A percentile compares a stretch with the other conserved stretches of the same genome.
Conservation (phyloP, 1,140 invertebrate genomes). For the Dysdera silvatica region DNA sequence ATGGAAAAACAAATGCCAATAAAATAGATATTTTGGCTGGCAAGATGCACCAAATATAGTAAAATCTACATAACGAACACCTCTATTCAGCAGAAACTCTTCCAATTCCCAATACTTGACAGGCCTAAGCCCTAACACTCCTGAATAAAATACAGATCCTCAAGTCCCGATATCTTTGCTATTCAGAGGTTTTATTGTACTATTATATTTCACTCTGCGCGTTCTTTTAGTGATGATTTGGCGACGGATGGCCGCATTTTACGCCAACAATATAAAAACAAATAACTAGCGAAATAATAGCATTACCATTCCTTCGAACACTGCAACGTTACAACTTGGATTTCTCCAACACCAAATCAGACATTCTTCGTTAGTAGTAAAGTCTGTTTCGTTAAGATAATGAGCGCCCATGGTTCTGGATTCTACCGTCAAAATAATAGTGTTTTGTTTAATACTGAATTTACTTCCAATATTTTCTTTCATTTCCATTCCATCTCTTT, state of each 20-base stretch:
- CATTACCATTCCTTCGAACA: constrained; percentile 80
- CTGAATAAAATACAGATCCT: not conserved
- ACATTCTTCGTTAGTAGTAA: constrained; percentile 63
- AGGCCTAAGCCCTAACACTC: not conserved
- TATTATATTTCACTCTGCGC: not conserved
- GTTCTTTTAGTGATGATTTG: not conserved
- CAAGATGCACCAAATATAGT: no score
- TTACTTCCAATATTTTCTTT: constrained; percentile 13
- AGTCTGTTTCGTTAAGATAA: constrained; percentile 74
- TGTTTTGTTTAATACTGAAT: constrained; percentile 75
- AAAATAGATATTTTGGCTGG: no score
- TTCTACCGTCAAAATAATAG: constrained; percentile 83
- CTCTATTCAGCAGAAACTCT: no score
- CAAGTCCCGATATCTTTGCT: not conserved
- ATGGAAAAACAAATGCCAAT: no score
- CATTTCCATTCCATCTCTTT: no score
- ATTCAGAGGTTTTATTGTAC: not conserved
- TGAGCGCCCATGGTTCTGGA: constrained; percentile 76
- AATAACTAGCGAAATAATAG: not conserved
- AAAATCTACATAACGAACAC: no score
- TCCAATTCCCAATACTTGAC: no score
- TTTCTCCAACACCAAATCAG: constrained; percentile 77
- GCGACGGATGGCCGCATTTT: no score
- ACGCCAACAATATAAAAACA: no score
- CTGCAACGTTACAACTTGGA: constrained; percentile 76